Evolutionary conservation across 2,113 vertebrate species (phyloP), one percentile per base, ranked within the genome.

Genomic region (Charina bottae): DNA sequence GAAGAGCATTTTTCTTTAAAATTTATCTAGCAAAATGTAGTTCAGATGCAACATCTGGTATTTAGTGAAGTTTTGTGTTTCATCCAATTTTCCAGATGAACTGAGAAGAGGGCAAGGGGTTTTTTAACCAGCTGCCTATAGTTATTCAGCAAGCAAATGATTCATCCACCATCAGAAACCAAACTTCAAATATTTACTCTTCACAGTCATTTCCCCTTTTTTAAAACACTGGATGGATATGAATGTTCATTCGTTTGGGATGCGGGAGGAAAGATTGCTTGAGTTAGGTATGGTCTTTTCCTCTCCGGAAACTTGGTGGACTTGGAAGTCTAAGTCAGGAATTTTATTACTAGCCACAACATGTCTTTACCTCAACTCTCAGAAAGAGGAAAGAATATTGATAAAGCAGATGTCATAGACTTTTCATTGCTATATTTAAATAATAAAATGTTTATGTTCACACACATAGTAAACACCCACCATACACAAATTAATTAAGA

Each of bases 31-130:
- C 83, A 96, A 95, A 93, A 93, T 85, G 92, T 90, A 83, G 64
- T 92, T 92, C 78, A 89, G 85, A 90, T 85, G 87, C 24, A 95
- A 84, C 54, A 93, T 94, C 89, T 95, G 90, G 37, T 94, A 83
- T 92, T 85, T 93, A 94, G 94, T 26, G 13, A 96, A 85, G 46
- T 90, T 54, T 93, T 92, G 87, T 89, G 83, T 94, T 89, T 88
- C 93, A 92, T 93, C 54, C 91, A 90, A 56, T 87, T 94, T 93
- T 96, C 87, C 89, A 93, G 56, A 59, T 91, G 90, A 91, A 94
- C 42, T 78, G 88, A 85, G 26, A 88, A 92, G 92, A 46, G 37
- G 54, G 78, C 83, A 92, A 46, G 46, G 88, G 90, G 53, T 85
- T 93, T 72, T 72, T 94, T 91, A 93, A 94, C 53, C 53, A 92